These are phyloP conservation scores for Napeogenes sylphis DNA, from an alignment of 2,888 invertebrate species.

Conservation along the genomic window DNA sequence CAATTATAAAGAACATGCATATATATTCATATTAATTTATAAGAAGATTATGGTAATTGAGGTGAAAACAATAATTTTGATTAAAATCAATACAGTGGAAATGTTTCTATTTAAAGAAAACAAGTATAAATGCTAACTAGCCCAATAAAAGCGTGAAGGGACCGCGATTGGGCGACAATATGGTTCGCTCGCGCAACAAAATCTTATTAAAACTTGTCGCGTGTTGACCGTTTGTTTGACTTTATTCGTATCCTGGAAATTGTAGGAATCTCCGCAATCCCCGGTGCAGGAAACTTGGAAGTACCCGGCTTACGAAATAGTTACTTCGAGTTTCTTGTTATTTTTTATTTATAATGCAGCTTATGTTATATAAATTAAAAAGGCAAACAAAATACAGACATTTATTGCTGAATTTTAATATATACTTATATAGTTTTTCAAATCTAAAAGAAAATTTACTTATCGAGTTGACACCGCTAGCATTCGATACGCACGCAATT, in stretches of 20 bases:
- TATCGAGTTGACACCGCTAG: no score
- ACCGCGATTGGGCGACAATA: conserved; percentile 30
- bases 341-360: not conserved
- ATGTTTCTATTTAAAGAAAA: conserved; percentile 3
- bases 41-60: no score
- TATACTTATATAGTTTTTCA: no score
- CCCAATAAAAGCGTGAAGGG: conserved; percentile 24
- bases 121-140: conserved; percentile 5
- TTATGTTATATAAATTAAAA: not conserved
- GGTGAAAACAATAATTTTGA: not conserved
- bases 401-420: no score
- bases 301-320: conserved; percentile 7
- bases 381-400: not conserved
- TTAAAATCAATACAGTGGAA: conserved; percentile 1
- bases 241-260: conserved; percentile 37
- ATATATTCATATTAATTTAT: no score
- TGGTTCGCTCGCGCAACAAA: conserved; percentile 33
- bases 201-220: conserved; percentile 48
- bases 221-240: conserved; percentile 38
- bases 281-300: conserved; percentile 34
- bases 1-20: no score
- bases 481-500: no score
- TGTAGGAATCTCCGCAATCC: conserved; percentile 31
- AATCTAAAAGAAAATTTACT: no score
- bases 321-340: not conserved